Evolutionary conservation across 23 tunicate species (phyloP).

Genomic region (Ciona savignyi): DNA sequence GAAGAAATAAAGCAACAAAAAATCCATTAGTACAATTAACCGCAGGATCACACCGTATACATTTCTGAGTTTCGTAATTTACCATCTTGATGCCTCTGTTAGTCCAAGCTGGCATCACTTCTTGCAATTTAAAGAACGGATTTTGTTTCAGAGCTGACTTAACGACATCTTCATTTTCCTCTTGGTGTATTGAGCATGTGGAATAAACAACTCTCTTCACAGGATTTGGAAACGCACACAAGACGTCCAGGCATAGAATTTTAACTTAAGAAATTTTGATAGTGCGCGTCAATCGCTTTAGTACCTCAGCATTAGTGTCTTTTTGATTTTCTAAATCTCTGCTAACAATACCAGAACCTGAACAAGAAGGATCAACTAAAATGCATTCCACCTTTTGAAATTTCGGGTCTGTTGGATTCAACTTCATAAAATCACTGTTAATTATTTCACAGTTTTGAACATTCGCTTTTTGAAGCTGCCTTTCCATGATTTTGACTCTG

Average conservation of each 20-base stretch:
- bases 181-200: conserved; percentile 72
- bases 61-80: conserved; percentile 18
- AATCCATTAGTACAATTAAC: conserved; percentile 61
- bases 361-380: conserved; percentile 87
- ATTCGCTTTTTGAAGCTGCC: conserved; percentile 56
- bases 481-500: conserved; percentile 56
- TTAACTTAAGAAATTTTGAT: too few species aligned
- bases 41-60: conserved; percentile 65
- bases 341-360: conserved; percentile 86
- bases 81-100: conserved; percentile 26
- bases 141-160: conserved; percentile 42
- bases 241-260: conserved; percentile 58
- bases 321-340: conserved; percentile 43
- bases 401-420: conserved; percentile 31
- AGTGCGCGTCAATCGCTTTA: conserved; percentile 25
- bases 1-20: conserved; percentile 74
- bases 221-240: conserved; percentile 75
- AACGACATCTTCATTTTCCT: conserved; percentile 81
- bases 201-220: conserved; percentile 69
- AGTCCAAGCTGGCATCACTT: conserved; percentile 51
- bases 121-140: conserved; percentile 29
- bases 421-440: conserved; percentile 41
- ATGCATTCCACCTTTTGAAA: conserved; percentile 46
- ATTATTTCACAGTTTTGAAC: conserved; percentile 55
- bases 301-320: conserved; percentile 4